Evolutionary conservation across 2,888 invertebrate genomes (phyloP).

Genomic region (Melikaiella ostensackeni): DNA sequence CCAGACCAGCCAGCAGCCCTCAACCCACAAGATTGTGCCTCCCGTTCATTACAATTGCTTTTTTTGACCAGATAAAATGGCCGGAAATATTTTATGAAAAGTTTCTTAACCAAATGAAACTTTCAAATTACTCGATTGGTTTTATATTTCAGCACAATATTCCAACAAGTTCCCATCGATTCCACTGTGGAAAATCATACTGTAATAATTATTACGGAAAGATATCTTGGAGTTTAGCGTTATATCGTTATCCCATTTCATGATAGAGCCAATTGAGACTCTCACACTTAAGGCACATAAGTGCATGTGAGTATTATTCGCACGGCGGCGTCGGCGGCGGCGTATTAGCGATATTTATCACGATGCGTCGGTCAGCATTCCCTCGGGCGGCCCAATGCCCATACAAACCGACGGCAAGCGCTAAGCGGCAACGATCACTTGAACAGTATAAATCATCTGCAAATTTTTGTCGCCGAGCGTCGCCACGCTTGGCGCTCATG

Average conservation of each 20-base stretch:
- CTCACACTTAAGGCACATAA: not conserved
- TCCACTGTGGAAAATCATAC: not conserved
- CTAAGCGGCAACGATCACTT: conserved; percentile 21
- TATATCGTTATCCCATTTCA: not conserved
- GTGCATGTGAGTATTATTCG: conserved; percentile 24
- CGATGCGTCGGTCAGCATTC: conserved; percentile 47
- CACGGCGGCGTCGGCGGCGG: conserved; percentile 24
- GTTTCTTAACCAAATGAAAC: not conserved
- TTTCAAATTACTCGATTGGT: not conserved
- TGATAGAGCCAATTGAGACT: not conserved
- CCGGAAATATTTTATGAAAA: not conserved
- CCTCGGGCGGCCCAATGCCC: conserved; percentile 37
- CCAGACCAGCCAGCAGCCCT: conserved; percentile 43
- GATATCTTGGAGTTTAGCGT: not conserved
- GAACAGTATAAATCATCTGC: conserved; percentile 61
- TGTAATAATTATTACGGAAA: not conserved
- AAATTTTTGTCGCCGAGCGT: conserved; percentile 46
- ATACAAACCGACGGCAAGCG: conserved; percentile 41
- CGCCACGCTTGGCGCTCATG: conserved; percentile 43
- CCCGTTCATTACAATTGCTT: conserved; percentile 40
- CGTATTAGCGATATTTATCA: conserved; percentile 56
- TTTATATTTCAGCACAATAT: not conserved
- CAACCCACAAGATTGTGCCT: conserved; percentile 43
- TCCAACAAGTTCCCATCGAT: not conserved
- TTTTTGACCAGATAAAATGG: not conserved